These are phyloP conservation scores for Phragmatobia fuliginosa DNA, from an alignment of 2,888 invertebrate genomes.

Conservation along the genomic window DNA sequence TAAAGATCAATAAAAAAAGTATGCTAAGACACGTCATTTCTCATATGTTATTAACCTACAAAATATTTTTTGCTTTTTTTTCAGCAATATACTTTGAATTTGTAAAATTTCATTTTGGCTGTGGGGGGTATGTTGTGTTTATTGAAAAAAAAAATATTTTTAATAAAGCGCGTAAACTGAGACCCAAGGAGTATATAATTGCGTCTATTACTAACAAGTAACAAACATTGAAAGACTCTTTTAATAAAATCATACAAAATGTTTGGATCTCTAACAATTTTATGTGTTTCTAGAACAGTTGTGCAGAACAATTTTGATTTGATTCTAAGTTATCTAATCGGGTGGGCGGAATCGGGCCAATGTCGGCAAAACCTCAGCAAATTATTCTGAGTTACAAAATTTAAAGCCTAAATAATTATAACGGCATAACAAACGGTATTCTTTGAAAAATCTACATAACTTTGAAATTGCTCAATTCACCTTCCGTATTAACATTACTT, in stretches of 20 bases:
- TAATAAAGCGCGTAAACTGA: background rate
- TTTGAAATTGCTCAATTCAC: slow-evolving; percentile 22
- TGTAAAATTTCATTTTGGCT: too few relatives aligned
- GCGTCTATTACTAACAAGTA: background rate
- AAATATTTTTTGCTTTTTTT: too few relatives aligned
- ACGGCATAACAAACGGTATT: slow-evolving; percentile 18
- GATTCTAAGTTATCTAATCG: background rate
- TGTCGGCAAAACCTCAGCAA: background rate
- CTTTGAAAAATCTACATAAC: slow-evolving; percentile 16
- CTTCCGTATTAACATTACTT: slow-evolving; percentile 19
- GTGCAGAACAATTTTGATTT: background rate
- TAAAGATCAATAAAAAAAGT: too few relatives aligned
- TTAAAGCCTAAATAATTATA: slow-evolving; percentile 25
- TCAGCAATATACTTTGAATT: too few relatives aligned
- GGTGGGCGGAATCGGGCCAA: background rate
- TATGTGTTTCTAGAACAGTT: background rate
- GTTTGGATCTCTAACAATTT: background rate
- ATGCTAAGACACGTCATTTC: too few relatives aligned
- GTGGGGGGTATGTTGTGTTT: too few relatives aligned
- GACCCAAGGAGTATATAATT: background rate
- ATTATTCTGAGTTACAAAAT: slow-evolving; percentile 12
- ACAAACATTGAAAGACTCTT: background rate
- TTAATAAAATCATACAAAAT: background rate
- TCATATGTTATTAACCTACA: too few relatives aligned
- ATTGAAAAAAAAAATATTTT: too few relatives aligned